These are phyloP conservation scores for Graphium colonna DNA, from an alignment of 2,888 invertebrate genomes.

Conservation along the genomic window DNA sequence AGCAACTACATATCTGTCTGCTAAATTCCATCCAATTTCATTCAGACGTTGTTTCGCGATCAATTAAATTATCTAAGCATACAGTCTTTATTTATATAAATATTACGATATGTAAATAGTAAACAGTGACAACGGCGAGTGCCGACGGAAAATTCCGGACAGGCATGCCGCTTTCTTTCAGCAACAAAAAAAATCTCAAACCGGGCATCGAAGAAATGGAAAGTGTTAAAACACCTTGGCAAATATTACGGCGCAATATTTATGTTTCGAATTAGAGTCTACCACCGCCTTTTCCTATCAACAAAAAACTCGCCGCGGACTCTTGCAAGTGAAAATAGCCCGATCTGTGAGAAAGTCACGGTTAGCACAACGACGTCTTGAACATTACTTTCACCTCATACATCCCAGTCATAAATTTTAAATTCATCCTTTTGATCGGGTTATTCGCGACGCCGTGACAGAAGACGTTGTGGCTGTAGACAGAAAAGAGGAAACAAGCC, in stretches of 20 bases:
- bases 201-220: neutral
- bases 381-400: slow-evolving; percentile 14
- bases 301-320: slow-evolving; percentile 5
- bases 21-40: too few species aligned
- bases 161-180: neutral
- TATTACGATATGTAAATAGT: neutral
- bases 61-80: too few species aligned
- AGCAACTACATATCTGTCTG: too few species aligned
- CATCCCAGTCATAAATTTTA: slow-evolving; percentile 6
- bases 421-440: slow-evolving; percentile 13
- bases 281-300: neutral
- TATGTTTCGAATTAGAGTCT: slow-evolving; percentile 1
- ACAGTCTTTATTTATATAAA: too few species aligned
- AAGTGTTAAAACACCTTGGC: neutral
- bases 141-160: neutral
- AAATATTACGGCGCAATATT: slow-evolving; percentile 1
- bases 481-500: slow-evolving; percentile 5
- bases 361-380: slow-evolving; percentile 3
- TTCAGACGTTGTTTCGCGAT: too few species aligned
- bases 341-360: slow-evolving; percentile 14
- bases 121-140: neutral
- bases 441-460: neutral
- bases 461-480: neutral
- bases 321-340: slow-evolving; percentile 14
- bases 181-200: neutral